Base-by-base conservation (phyloP, 2,888 invertebrate species). In the Campopleginae sp. region DNA sequence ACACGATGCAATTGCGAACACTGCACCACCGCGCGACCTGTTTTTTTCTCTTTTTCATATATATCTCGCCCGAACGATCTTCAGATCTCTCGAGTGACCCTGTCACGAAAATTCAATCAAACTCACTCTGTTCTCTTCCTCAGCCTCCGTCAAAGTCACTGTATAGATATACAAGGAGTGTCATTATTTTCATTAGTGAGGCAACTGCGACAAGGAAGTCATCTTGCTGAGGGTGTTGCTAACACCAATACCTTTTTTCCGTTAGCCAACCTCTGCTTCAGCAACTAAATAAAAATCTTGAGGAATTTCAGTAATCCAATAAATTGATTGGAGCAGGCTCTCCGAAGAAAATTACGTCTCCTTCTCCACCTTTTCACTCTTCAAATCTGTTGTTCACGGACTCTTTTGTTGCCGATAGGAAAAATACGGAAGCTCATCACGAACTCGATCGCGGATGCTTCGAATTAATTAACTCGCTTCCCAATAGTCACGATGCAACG, bases 101-200 rank as follows among this genome's bases (percentile, higher is more conserved):
- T 80, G 80, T 82, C 80, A 80, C 80, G 76, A 82, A 85, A 76
- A 80, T 82, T 85, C 79, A 71, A 80, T 82, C 76, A 54, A 72
- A 76, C 58, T 51, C 17, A n/a, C 48, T 23, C 58, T 38, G 33
- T 61, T n/a, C 65, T 8, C 46, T 23, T 12, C 23, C 14, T 54
- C 1, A 12, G 38, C n/a, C 71, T 46, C 14, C 8, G 38, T 38
- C 10, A 5, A 33, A 33, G 5, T 46, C 10, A 12, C 12, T 42
- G 19, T 71, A 19, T 48, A 27, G 33, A 27, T 33, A 71, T 51
- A 19, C 46, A 19, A 31, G 6, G 66, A 31, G 61, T 70, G 31
- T 75, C 44, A 84, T 84, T 84, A 71, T 80, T 84, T 80, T 75
- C 70, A 68, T 79, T 75, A 71, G 68, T 71, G 51, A 79, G 54